phyloP scores from a whole-genome alignment of 35 echinoderm and acorn worm genomes.

The Lytechinus pictus region DNA sequence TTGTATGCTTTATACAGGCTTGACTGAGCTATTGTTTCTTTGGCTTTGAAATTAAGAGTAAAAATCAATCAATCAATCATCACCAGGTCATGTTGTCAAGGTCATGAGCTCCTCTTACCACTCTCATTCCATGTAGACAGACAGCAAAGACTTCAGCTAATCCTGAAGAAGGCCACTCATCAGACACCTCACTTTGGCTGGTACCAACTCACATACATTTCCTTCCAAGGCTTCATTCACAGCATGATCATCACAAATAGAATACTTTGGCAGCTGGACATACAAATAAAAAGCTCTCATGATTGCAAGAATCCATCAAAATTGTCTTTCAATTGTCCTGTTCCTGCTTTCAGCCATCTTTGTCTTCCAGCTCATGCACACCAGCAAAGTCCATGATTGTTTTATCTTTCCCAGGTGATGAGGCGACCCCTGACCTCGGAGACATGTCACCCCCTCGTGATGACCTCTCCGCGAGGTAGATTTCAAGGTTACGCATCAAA shows the following conservation, averaged over 20 bases:
- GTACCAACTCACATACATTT: neutral
- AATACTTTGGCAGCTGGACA: neutral
- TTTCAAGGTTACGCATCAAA: slow-evolving; percentile 70
- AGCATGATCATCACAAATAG: neutral
- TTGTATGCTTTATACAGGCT: neutral
- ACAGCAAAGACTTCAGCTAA: neutral
- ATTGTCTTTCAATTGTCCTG: neutral
- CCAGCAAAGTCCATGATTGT: slow-evolving; percentile 70
- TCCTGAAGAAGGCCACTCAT: neutral
- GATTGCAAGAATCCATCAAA: neutral
- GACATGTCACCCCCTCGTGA: slow-evolving; percentile 29
- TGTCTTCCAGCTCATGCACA: slow-evolving; percentile 76
- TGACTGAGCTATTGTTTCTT: neutral
- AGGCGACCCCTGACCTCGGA: neutral
- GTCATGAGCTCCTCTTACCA: neutral
- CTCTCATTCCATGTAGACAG: neutral
- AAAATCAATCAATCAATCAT: neutral
- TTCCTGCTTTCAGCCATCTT: neutral
- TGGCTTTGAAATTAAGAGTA: neutral
- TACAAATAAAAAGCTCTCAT: neutral
- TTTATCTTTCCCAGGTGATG: neutral
- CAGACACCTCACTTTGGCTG: neutral
- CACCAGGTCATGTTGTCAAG: neutral
- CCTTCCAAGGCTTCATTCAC: neutral
- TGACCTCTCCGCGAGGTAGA: slow-evolving; percentile 59